Evolutionary conservation across 2,797 vertebrate genomes (phyloP).

Genomic region (Brotula barbata): DNA sequence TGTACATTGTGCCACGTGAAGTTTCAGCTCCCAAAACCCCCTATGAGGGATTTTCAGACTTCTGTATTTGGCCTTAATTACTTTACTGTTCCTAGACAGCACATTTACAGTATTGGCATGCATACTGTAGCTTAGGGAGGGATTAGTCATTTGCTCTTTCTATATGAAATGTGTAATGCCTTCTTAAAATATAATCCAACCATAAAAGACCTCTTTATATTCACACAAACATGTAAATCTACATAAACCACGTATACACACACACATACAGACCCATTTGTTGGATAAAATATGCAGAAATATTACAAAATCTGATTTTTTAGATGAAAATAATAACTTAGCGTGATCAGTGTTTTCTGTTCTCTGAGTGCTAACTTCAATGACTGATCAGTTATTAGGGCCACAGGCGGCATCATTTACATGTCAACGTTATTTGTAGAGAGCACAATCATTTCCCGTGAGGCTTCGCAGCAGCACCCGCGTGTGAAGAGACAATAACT

Average conservation of each 20-base stretch:
- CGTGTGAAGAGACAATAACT: too few species aligned
- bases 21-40: conserved; percentile 17
- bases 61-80: conserved; percentile 22
- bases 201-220: conserved; percentile 24
- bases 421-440: too few species aligned
- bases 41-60: conserved; percentile 5
- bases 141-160: conserved; percentile 34
- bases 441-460: too few species aligned
- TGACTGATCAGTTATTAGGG: too few species aligned
- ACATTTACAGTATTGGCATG: conserved; percentile 17
- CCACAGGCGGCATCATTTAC: too few species aligned
- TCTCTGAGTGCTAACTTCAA: too few species aligned
- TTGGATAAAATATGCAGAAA: background rate
- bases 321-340: too few species aligned
- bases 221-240: conserved; percentile 6
- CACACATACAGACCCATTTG: background rate
- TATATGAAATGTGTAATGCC: conserved; percentile 21
- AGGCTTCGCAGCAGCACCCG: too few species aligned
- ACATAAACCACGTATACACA: conserved; percentile 2
- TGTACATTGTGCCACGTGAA: conserved; percentile 29
- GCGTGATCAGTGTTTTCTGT: too few species aligned
- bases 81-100: conserved; percentile 23
- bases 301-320: background rate
- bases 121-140: conserved; percentile 20
- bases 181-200: conserved; percentile 38